Base-by-base conservation (phyloP, 2,888 invertebrate genomes). In the Theretra japonica region DNA sequence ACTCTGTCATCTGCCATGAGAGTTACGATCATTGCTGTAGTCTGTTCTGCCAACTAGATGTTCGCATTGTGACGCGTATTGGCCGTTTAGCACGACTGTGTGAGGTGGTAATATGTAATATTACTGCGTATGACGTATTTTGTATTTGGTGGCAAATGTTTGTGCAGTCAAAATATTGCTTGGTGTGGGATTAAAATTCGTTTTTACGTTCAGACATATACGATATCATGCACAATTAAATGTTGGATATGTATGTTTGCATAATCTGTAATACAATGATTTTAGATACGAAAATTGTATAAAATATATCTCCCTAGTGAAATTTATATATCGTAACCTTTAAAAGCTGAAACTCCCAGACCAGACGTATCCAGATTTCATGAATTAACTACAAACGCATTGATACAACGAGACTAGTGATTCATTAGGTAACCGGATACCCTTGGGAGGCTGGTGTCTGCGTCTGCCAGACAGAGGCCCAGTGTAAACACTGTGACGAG, bases 21-120 rank as follows among this genome's bases (percentile, higher is more conserved):
- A 62, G 33, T 41, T 62, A 62, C 62, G 62, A 62, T 41, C 21
- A 62, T 62, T 62, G 62, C 41, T 11, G 41, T 33, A 33, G 33
- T 41, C 33, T 30, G 33, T 41, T 62, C 59, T 62, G 62, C 33
- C 62, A 30, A 60, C 60, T 41, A 2, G 33, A 21, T 33, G 41
- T 62, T 62, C 11, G 62, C 8, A 62, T 21, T 30, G n/a, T 60
- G 33, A 60, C 30, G 17, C 59, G 28, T 28, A 33, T 41, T 41
- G 60, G 60, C 30, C 19, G 33, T 62, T 62, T 33, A 11, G 4
- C 21, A 33, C 11, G 5, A 28, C 21, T 33, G 33, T 33, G 33
- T 60, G 60, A 19, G 30, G 60, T 62, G 8, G 33, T 11, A 33
- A 30, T n/a, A 11, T 41, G 41, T 41, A 8, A 8, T 33, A 33